A percentile compares a stretch with the other conserved stretches of the same genome.
Evolutionary conservation across 2,888 invertebrate species (phyloP).

Genomic region (Noctua janthe): DNA sequence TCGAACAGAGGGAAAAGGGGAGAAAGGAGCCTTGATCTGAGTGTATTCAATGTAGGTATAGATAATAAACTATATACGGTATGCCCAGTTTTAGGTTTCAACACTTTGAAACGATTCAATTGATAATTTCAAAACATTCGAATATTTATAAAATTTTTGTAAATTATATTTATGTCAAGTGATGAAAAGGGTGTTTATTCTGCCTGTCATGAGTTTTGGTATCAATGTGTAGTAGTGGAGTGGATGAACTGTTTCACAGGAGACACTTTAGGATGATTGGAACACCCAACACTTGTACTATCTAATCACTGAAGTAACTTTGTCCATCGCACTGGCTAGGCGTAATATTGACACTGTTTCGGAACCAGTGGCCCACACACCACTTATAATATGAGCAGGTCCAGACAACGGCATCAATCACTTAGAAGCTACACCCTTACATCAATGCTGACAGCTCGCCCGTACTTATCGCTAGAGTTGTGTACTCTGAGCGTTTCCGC

Average conservation of each 20-base stretch:
- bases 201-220: neutral
- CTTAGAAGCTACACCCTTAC: slow-evolving; percentile 28
- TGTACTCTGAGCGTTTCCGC: neutral
- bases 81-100: neutral
- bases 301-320: slow-evolving; percentile 13
- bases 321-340: neutral
- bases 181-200: neutral
- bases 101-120: neutral
- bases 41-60: neutral
- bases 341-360: slow-evolving; percentile 16
- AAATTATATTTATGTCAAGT: neutral
- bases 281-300: neutral
- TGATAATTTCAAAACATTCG: neutral
- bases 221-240: neutral
- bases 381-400: slow-evolving; percentile 41
- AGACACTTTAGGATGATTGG: slow-evolving; percentile 2
- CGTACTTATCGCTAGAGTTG: neutral
- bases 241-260: neutral
- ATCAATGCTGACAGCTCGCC: slow-evolving; percentile 4
- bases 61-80: neutral
- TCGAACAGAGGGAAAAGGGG: no score
- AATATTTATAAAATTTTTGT: neutral
- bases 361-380: neutral
- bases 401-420: slow-evolving; percentile 45
- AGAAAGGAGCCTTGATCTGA: neutral